phyloP scores from a whole-genome alignment of 2,113 vertebrate species.

The Trematomus loennbergii region DNA sequence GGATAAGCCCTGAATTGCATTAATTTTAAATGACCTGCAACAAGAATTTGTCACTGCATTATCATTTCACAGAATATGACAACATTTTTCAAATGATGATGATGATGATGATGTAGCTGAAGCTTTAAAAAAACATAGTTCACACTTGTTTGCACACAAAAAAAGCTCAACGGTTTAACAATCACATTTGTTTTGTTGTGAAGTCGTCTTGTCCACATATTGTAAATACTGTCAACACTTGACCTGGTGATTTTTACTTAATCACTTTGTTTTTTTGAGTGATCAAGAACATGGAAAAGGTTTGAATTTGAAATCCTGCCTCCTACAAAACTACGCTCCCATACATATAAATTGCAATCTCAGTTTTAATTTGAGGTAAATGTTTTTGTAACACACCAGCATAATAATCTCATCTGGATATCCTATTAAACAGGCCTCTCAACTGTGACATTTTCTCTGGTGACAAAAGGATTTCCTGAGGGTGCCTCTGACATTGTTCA shows the following conservation, averaged over 20 bases:
- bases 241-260: not conserved
- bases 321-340: no score
- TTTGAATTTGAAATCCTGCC: not conserved
- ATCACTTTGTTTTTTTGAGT: not conserved
- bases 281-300: not conserved
- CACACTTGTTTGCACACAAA: constrained; percentile 16
- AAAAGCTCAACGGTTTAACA: not conserved
- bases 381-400: not conserved
- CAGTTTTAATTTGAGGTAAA: no score
- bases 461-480: constrained; percentile 8
- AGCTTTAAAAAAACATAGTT: constrained; percentile 2
- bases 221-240: not conserved
- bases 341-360: no score
- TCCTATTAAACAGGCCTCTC: not conserved
- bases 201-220: constrained; percentile 12
- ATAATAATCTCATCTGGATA: not conserved
- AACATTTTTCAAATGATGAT: not conserved
- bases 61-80: constrained; percentile 2
- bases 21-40: constrained; percentile 24
- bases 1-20: not conserved
- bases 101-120: not conserved
- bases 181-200: constrained; percentile 1
- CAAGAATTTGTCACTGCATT: not conserved
- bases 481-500: constrained; percentile 27
- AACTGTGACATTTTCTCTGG: constrained; percentile 25